Evolutionary conservation across 1,140 invertebrate species (phyloP), one percentile per base, ranked within the genome.

Genomic region (Laupala kohalensis): DNA sequence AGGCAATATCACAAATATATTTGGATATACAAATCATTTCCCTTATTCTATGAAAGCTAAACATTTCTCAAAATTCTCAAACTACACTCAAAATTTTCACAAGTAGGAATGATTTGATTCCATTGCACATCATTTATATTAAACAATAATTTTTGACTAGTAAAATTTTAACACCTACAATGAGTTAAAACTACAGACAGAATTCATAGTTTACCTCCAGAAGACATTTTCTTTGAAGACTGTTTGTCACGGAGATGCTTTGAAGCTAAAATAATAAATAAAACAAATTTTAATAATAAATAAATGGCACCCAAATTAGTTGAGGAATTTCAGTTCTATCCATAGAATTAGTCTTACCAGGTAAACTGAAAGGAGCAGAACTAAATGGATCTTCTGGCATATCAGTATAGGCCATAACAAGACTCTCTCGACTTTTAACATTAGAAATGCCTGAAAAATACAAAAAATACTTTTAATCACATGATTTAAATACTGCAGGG

Each of bases 281-380:
- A 27, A 69, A 69, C 6, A 69, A 37, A 69, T 67, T 67, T 67
- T 23, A 19, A 67, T 67, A 5, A 23, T 3, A 67, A 4, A 67
- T n/a, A 67, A 15, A 67, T 29, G 28, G 25, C 25, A 67, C 62
- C n/a, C 4, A 67, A 19, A 5, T 67, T 67, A 23, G 25, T 67
- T 4, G 6, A 67, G 19, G 62, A 4, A 4, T 62, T 13, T 1
- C n/a, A 15, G n/a, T 62, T 62, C n/a, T 62, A 62, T n/a, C 53
- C 53, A 62, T 3, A 4, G 24, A 4, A 19, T 6, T 53, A 53
- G 12, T 77, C 82, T 81, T 80, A 87, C 86, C 83, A 77, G 89
- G 89, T 79, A 89, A 84, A 81, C 85, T 90, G 78, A 93, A 93
- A 53, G 92, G 92, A 72, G 90, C 91, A 75, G 89, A 89, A 77